A percentile compares a stretch with the other conserved stretches of the same genome.
Evolutionary conservation across 2,113 vertebrate genomes (phyloP).

Genomic region (Sitta europaea): DNA sequence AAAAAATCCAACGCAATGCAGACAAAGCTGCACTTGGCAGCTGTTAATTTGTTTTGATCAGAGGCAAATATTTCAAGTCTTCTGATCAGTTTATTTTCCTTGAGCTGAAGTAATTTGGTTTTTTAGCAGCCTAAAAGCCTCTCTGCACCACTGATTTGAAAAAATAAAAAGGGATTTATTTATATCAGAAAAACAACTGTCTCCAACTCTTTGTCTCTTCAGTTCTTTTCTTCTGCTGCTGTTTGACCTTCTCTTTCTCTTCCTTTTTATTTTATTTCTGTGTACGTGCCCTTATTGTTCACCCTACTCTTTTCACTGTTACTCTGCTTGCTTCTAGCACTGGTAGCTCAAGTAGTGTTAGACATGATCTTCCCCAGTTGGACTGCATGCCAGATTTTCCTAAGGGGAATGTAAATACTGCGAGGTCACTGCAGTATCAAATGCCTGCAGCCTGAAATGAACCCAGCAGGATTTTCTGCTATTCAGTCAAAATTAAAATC

Average conservation of each 20-base stretch:
- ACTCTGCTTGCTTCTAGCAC: background rate
- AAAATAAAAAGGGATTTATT: background rate
- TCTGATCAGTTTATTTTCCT: background rate
- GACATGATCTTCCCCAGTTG: background rate
- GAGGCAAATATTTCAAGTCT: background rate
- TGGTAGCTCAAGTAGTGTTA: background rate
- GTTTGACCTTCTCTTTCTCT: conserved; percentile 17
- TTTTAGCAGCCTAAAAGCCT: background rate
- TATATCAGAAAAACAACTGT: background rate
- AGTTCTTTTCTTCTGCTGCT: background rate
- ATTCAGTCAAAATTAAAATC: background rate
- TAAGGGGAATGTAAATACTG: conserved; percentile 45
- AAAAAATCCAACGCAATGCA: background rate
- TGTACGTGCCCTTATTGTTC: background rate
- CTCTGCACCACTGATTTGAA: background rate
- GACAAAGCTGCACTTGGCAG: background rate
- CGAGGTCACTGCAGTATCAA: conserved; percentile 34
- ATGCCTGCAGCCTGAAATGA: conserved; percentile 52
- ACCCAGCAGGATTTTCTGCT: conserved; percentile 10
- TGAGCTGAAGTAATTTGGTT: background rate
- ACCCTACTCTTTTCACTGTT: background rate
- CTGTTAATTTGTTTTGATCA: background rate
- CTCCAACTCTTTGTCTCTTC: background rate
- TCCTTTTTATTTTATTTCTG: background rate
- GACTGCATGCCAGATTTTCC: conserved; percentile 28